These are phyloP conservation scores for Meloidogyne floridensis DNA, from an alignment of 1,140 invertebrate species.

Conservation along the genomic window DNA sequence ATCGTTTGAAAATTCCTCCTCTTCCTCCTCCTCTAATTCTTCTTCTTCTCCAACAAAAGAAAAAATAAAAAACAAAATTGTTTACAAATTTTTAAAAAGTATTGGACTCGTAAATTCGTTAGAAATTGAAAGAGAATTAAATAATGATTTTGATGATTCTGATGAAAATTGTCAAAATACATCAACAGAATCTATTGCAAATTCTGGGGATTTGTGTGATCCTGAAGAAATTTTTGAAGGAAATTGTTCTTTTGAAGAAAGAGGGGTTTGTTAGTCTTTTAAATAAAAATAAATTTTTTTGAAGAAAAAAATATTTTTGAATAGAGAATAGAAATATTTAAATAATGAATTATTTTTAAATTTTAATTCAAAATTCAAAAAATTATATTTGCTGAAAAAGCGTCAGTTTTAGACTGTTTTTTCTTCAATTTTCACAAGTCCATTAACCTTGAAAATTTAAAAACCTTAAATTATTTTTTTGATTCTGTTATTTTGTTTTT, in stretches of 20 bases:
- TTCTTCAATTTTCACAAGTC: too few relatives aligned
- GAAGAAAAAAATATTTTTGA: too few relatives aligned
- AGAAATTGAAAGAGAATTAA: not conserved
- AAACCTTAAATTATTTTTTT: not conserved
- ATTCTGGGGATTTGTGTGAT: not conserved
- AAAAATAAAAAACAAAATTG: not conserved
- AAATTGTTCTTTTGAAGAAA: not conserved
- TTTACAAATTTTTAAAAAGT: not conserved
- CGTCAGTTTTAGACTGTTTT: too few relatives aligned
- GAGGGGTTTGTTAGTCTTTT: not conserved
- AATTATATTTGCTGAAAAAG: too few relatives aligned
- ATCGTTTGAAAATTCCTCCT: not conserved
- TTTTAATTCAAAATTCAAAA: too few relatives aligned
- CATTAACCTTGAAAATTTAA: not conserved
- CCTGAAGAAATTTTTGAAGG: conserved; percentile 1
- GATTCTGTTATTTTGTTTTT: too few relatives aligned
- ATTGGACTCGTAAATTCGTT: not conserved
- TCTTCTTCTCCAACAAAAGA: not conserved
- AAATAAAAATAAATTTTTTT: not conserved
- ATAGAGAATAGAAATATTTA: too few relatives aligned
- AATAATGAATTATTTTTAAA: too few relatives aligned
- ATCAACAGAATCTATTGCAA: conserved; percentile 3
- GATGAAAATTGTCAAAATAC: not conserved
- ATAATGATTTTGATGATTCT: not conserved
- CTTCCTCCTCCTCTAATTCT: not conserved